Evolutionary conservation across 2,888 invertebrate species (phyloP).

Genomic region (Anoplius nigerrimus): DNA sequence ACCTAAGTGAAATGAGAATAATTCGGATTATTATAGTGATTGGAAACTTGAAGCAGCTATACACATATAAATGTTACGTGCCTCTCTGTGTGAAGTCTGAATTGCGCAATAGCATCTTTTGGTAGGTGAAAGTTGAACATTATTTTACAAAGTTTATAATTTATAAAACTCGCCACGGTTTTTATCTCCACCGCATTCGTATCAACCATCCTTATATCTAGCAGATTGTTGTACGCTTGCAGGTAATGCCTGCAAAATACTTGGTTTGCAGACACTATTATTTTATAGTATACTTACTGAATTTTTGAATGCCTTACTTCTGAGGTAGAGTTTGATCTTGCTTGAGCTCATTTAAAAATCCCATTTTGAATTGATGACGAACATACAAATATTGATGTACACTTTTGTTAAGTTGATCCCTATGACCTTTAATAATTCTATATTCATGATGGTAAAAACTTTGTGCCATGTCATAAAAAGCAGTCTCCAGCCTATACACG

Average conservation of each 20-base stretch:
- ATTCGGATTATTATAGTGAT: background rate
- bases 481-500: conserved; percentile 86
- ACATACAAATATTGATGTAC: conserved; percentile 95
- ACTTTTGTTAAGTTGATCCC: conserved; percentile 92
- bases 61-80: conserved; percentile 28
- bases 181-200: conserved; percentile 95
- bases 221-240: conserved; percentile 92
- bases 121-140: conserved; percentile 93
- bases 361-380: conserved; percentile 97
- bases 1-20: conserved; percentile 71
- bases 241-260: conserved; percentile 81
- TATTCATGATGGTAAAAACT: conserved; percentile 94
- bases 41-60: background rate
- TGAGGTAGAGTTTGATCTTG: conserved; percentile 92
- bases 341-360: conserved; percentile 94
- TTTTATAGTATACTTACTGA: background rate
- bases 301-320: conserved; percentile 76
- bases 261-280: background rate
- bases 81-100: conserved; percentile 92
- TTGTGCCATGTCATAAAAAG: conserved; percentile 94
- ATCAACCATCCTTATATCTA: conserved; percentile 92
- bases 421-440: conserved; percentile 89
- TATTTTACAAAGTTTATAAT: conserved; percentile 95
- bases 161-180: conserved; percentile 95
- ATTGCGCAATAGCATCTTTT: conserved; percentile 95